A percentile compares a stretch with the other conserved stretches of the same genome.
phyloP scores from a whole-genome alignment of 2,888 invertebrate genomes.

The Drosophila leonis region DNA sequence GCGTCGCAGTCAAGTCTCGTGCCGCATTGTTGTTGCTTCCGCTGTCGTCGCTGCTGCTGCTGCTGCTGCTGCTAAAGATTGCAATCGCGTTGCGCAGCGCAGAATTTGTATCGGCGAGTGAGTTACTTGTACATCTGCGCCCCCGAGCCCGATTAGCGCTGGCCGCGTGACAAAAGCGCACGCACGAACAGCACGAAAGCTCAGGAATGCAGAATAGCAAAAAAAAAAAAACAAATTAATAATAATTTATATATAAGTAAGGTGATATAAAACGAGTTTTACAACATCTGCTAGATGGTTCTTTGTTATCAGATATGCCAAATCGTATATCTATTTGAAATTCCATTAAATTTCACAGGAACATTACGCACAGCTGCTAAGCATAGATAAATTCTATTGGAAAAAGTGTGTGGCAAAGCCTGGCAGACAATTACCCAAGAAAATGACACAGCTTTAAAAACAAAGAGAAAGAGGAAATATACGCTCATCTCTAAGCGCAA shows the following conservation, averaged over 20 bases:
- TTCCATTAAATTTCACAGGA: neutral
- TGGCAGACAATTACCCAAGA: neutral
- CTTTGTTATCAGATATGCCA: slow-evolving; percentile 12
- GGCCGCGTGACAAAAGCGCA: slow-evolving; percentile 34
- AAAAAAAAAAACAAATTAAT: neutral
- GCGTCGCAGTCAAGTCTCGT: slow-evolving; percentile 62
- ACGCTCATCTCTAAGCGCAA: slow-evolving; percentile 31
- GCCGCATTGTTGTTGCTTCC: slow-evolving; percentile 53
- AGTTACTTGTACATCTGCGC: slow-evolving; percentile 67
- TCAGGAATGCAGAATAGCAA: neutral
- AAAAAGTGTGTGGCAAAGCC: neutral
- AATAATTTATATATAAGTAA: slow-evolving; percentile 5
- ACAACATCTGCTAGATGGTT: slow-evolving; percentile 1
- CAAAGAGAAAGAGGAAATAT: neutral
- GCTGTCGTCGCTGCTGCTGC: slow-evolving; percentile 20
- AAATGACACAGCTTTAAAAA: neutral
- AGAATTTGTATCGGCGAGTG: slow-evolving; percentile 78
- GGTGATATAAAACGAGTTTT: slow-evolving; percentile 3
- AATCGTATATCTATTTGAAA: slow-evolving; percentile 2
- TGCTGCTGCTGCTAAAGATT: slow-evolving; percentile 73
- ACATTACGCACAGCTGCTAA: slow-evolving; percentile 1
- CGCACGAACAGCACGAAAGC: slow-evolving; percentile 4
- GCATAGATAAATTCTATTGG: slow-evolving; percentile 2
- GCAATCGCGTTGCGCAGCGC: slow-evolving; percentile 77
- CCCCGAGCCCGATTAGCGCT: slow-evolving; percentile 36